phyloP scores from a whole-genome alignment of 2,797 vertebrate genomes.

The Picus viridis region DNA sequence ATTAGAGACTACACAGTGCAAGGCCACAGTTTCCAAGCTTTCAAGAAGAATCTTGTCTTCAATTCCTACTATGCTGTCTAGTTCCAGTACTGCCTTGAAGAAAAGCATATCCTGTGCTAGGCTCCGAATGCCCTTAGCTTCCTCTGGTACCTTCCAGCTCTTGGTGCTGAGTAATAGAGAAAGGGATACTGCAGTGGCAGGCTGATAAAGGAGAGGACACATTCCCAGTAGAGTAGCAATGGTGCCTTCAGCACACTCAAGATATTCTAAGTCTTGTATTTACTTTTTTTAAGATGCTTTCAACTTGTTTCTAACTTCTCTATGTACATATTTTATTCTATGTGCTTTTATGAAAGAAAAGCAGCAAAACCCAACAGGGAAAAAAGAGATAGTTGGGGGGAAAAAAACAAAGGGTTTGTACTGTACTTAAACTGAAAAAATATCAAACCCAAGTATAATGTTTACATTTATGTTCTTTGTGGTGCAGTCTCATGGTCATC shows the following conservation, averaged over 20 bases:
- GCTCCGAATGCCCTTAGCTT: neutral
- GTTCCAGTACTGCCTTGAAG: neutral
- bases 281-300: constrained; percentile 60
- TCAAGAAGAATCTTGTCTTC: neutral
- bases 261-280: constrained; percentile 1
- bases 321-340: constrained; percentile 56
- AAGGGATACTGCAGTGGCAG: neutral
- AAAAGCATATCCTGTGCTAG: neutral
- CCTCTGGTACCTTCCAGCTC: neutral
- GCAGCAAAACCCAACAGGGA: neutral
- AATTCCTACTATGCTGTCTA: neutral
- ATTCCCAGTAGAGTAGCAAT: constrained; percentile 57
- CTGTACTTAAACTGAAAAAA: constrained; percentile 9
- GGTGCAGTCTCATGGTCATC: constrained; percentile 17
- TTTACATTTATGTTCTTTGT: constrained; percentile 64
- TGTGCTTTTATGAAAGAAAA: constrained; percentile 57
- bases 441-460: constrained; percentile 21
- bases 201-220: neutral
- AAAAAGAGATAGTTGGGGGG: neutral
- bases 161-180: neutral
- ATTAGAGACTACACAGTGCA: neutral
- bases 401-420: neutral
- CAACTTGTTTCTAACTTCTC: constrained; percentile 56
- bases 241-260: constrained; percentile 63
- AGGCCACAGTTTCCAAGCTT: neutral